Conservation (phyloP, 1,140 invertebrate species). For the Drosophila subpulchrella region DNA sequence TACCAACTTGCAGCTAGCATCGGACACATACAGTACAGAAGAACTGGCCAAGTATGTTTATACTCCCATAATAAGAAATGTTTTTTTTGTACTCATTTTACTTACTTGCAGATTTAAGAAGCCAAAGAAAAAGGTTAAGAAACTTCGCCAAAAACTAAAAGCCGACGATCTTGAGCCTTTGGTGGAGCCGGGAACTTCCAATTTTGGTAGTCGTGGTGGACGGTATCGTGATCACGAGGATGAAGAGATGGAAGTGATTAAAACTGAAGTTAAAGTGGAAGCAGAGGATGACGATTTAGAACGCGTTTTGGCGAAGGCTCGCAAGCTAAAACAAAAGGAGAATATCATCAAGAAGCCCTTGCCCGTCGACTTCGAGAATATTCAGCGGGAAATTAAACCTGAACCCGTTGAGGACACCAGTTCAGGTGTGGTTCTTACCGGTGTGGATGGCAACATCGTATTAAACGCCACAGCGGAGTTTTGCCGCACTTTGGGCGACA, state of each 20-base stretch:
- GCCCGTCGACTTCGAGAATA: constrained; percentile 82
- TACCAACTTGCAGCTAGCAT: constrained; percentile 90
- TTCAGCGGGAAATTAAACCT: constrained; percentile 84
- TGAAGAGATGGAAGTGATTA: constrained; percentile 82
- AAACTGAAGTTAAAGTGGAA: constrained; percentile 88
- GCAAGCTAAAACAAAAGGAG: constrained; percentile 89
- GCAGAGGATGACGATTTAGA: constrained; percentile 89
- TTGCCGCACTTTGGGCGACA: constrained; percentile 97
- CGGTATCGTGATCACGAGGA: constrained; percentile 79
- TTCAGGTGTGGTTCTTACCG: constrained; percentile 23
- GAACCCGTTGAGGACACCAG: constrained; percentile 82
- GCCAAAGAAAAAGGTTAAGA: constrained; percentile 93
- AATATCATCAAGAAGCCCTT: constrained; percentile 84
- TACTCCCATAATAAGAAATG: neutral
- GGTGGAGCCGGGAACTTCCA: constrained; percentile 76
- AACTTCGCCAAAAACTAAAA: constrained; percentile 86
- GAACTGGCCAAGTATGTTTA: constrained; percentile 88
- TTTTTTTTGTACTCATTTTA: neutral
- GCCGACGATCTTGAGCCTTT: constrained; percentile 86
- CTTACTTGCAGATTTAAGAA: constrained; percentile 93
- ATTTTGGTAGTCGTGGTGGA: constrained; percentile 86
- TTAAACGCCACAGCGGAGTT: constrained; percentile 98
- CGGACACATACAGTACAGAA: constrained; percentile 94
- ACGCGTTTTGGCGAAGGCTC: constrained; percentile 90
- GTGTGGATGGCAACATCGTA: constrained; percentile 88